phyloP scores from a whole-genome alignment of 2,113 vertebrate genomes.

The Cyanoramphus novaezelandiae region DNA sequence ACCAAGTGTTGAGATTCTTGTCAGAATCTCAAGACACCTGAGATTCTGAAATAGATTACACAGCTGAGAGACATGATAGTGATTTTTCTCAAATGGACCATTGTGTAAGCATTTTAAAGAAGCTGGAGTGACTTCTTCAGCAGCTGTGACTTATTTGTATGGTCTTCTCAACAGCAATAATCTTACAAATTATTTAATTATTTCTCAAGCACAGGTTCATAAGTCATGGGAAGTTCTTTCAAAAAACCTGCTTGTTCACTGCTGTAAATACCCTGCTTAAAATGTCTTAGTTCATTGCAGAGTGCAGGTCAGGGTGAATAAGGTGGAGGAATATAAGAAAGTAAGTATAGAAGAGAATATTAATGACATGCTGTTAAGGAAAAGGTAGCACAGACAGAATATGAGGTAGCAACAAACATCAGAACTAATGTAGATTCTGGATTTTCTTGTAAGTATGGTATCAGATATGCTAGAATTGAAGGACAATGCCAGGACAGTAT shows the following conservation, averaged over 20 bases:
- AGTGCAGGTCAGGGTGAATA: background rate
- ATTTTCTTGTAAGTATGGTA: background rate
- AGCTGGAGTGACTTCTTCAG: background rate
- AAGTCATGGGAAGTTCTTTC: background rate
- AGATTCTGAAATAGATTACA: background rate
- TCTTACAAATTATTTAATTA: background rate
- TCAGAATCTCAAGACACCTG: too few species aligned
- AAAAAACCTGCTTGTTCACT: background rate
- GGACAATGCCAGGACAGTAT: background rate
- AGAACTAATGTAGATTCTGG: background rate
- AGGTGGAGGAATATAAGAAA: background rate
- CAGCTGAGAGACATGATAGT: rapidly evolving
- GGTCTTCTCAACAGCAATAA: background rate
- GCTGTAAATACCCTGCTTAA: background rate
- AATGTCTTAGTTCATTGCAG: background rate
- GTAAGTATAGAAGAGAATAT: background rate
- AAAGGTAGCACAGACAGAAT: background rate
- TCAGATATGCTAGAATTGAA: background rate
- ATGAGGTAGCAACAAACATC: background rate
- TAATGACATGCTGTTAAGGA: background rate
- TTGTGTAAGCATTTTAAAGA: background rate
- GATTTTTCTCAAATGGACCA: background rate
- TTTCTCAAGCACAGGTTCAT: background rate
- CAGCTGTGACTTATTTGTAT: background rate
- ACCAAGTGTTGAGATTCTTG: too few species aligned